Percentiles rank a stretch among this genome's conserved stretches.
phyloP scores from a whole-genome alignment of 53 echinoderm and acorn worm species.

The Mesocentrotus franciscanus region DNA sequence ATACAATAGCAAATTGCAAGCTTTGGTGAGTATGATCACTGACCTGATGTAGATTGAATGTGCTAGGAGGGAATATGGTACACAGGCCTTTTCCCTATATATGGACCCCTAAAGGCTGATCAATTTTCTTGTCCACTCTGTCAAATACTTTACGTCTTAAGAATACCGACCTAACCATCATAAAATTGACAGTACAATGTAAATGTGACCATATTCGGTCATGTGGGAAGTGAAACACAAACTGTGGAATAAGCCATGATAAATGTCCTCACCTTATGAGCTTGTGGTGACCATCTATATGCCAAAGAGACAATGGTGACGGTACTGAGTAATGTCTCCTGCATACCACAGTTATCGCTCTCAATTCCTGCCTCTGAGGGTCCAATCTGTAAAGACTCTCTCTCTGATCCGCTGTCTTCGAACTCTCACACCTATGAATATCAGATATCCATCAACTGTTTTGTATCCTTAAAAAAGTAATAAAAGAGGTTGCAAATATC shows the following conservation, averaged over 20 bases:
- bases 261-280: constrained; percentile 65
- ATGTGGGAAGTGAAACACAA: neutral
- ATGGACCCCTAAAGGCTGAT: too few relatives aligned
- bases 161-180: too few relatives aligned
- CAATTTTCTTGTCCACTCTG: too few relatives aligned
- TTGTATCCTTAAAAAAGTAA: constrained; percentile 68
- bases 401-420: constrained; percentile 71
- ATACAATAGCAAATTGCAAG: too few relatives aligned
- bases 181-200: too few relatives aligned
- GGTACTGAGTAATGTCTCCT: constrained; percentile 64
- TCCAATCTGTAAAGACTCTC: constrained; percentile 64
- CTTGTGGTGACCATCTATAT: constrained; percentile 73
- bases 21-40: too few relatives aligned
- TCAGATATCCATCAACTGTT: constrained; percentile 75
- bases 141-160: too few relatives aligned
- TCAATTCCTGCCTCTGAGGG: constrained; percentile 67
- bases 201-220: too few relatives aligned
- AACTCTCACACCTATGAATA: constrained; percentile 65
- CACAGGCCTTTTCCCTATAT: too few relatives aligned
- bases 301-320: constrained; percentile 70
- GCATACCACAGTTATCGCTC: constrained; percentile 52
- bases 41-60: too few relatives aligned
- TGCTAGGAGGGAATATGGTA: too few relatives aligned
- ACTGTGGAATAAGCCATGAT: neutral
- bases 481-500: neutral